phyloP scores from a whole-genome alignment of 2,888 invertebrate genomes.

The Drosophila stalkeri region DNA sequence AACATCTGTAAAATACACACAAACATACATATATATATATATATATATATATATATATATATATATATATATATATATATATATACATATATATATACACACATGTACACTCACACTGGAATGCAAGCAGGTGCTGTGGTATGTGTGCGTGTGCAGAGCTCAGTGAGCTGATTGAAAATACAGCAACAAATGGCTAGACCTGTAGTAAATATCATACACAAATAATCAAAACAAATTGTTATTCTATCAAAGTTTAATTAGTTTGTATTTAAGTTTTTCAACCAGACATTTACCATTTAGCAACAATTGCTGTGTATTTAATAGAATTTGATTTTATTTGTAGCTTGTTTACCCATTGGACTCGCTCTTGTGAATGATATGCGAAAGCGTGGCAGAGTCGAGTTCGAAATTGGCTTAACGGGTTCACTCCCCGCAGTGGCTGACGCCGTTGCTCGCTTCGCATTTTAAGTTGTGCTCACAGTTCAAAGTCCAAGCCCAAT shows the following conservation, averaged over 20 bases:
- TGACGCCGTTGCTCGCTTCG: constrained; percentile 16
- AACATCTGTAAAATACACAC: constrained; percentile 57
- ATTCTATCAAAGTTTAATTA: constrained; percentile 19
- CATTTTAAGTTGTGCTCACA: constrained; percentile 51
- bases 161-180: constrained; percentile 46
- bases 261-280: constrained; percentile 1
- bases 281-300: not conserved
- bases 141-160: constrained; percentile 23
- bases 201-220: constrained; percentile 42
- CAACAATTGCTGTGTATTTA: not conserved
- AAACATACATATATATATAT: constrained; percentile 20
- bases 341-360: not conserved
- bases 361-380: constrained; percentile 38
- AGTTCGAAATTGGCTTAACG: constrained; percentile 32
- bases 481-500: constrained; percentile 68
- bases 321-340: not conserved
- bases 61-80: constrained; percentile 9
- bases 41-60: constrained; percentile 5
- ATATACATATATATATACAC: constrained; percentile 11
- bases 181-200: constrained; percentile 42
- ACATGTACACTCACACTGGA: constrained; percentile 23
- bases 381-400: constrained; percentile 11
- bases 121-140: constrained; percentile 52
- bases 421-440: constrained; percentile 12
- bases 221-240: constrained; percentile 21